phyloP scores from a whole-genome alignment of 2,797 vertebrate genomes.

The Brachymystax lenok region DNA sequence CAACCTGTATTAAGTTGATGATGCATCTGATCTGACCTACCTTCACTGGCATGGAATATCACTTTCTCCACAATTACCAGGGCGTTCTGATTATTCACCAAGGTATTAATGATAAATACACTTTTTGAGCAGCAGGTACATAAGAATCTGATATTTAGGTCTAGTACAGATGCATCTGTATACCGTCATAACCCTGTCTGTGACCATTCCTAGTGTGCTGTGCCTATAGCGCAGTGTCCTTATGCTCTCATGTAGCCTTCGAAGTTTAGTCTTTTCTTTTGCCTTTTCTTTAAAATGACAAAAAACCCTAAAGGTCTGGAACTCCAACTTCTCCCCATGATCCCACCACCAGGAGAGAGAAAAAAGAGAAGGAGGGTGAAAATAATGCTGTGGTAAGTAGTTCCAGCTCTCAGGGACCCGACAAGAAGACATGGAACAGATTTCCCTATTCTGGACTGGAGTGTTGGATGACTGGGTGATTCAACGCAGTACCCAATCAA shows the following conservation, averaged over 20 bases:
- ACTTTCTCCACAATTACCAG: background rate
- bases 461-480: constrained; percentile 51
- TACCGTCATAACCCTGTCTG: background rate
- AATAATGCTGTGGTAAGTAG: constrained; percentile 80
- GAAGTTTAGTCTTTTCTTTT: constrained; percentile 44
- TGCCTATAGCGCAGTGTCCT: background rate
- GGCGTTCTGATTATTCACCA: background rate
- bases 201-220: background rate
- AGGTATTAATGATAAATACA: background rate
- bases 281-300: constrained; percentile 43
- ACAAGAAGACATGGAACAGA: constrained; percentile 67
- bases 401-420: constrained; percentile 60
- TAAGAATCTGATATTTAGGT: background rate
- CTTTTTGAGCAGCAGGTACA: background rate
- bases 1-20: background rate
- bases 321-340: constrained; percentile 71
- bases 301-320: constrained; percentile 61
- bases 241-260: constrained; percentile 1
- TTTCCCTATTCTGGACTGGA: constrained; percentile 34
- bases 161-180: background rate
- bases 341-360: constrained; percentile 66
- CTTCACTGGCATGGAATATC: background rate
- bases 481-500: constrained; percentile 58
- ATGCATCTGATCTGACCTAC: constrained; percentile 10
- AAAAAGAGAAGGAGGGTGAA: constrained; percentile 60